Evolutionary conservation across 2,888 invertebrate genomes (phyloP), one percentile per base, ranked within the genome.

Genomic region (Arge pagana): DNA sequence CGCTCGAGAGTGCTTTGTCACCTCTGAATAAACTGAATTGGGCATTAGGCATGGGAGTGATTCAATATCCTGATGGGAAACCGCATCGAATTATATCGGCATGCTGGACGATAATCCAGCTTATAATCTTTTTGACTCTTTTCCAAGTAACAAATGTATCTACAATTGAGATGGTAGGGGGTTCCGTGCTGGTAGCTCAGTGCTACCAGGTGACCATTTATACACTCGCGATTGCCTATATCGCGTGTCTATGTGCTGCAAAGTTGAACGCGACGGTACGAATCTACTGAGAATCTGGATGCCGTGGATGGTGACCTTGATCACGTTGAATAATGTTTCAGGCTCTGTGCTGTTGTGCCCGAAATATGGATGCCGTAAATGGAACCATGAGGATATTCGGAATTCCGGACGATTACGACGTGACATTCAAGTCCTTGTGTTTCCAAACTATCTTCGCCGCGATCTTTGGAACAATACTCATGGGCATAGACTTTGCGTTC

Each of bases 51-150:
- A 42, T 59, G 19, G 60, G 56, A 16, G 48, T 59, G 5, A 42
- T 62, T 4, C 58, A 63, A 40, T 50, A 57, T 53, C 62, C 63
- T 8, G 18, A 54, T 2, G 58, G 59, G 4, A 53, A 28, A 18
- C 56, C 50, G 6, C 56, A 53, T 50, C 60, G 11, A 5, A 1
- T 24, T 3, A 3, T 33, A 15, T 45, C 43, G 15, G 10, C 23
- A 3, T 31, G 31, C 31, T 45, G 31, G 43, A 21, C 43, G 3
- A 11, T 13, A 4, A 10, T 10, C 8, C 10, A 13, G 11, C 13
- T 45, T n/a, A 33, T 45, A 4, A 8, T 45, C 5, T 21, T 33
- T 2, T 31, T 45, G 33, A 28, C 6, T 10, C 8, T 2, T 60
- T 1, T n/a, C n/a, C n/a, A n/a, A n/a, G n/a, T n/a, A n/a, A n/a